Base-by-base conservation (phyloP, 2,888 invertebrate species). In the Spilosoma lubricipeda region DNA sequence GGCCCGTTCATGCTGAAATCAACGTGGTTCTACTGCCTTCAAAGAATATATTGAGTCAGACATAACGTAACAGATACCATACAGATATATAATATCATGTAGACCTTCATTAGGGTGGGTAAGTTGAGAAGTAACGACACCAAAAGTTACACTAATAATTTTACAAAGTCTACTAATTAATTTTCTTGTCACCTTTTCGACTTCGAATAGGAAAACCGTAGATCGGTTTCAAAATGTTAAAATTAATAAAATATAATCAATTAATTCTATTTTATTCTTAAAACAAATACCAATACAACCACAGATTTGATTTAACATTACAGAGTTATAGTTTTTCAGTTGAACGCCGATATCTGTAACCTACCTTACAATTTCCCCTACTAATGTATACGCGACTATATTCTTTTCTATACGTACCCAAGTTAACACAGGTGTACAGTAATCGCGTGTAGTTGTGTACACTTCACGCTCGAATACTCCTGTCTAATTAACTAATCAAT, bases 401-500 rank as follows among this genome's bases (percentile, higher is more conserved):
- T 65, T 65, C 52, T 48, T 39, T 9, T 39, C n/a, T 70, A 15
- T 67, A 39, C 52, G 1, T 42, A 67, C n/a, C 42, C 18, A 20
- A 27, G 45, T 11, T 42, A 3, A 20, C 42, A 30, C 45, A 48
- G 66, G 8, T 23, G 45, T 65, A 65, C 69, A 52, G 33, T 73
- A 70, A 73, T 73, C 70, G 68, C 71, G 75, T 75, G 71, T 52
- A 18, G 23, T 68, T 56, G 64, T 42, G 68, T 72, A 72, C 77
- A 76, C 73, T 78, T 77, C 78, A 80, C 78, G 81, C 75, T 76
- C 75, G 79, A 59, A 79, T 77, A 76, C 75, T 80, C 76, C 27
- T 72, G 67, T 81, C 78, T 83, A 86, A 89, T 87, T 87, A 86
- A 82, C 77, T 76, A 85, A 87, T 86, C 82, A 87, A 88, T 89